Conservation (phyloP, 2,888 invertebrate genomes). For the Zelleria hepariella region DNA sequence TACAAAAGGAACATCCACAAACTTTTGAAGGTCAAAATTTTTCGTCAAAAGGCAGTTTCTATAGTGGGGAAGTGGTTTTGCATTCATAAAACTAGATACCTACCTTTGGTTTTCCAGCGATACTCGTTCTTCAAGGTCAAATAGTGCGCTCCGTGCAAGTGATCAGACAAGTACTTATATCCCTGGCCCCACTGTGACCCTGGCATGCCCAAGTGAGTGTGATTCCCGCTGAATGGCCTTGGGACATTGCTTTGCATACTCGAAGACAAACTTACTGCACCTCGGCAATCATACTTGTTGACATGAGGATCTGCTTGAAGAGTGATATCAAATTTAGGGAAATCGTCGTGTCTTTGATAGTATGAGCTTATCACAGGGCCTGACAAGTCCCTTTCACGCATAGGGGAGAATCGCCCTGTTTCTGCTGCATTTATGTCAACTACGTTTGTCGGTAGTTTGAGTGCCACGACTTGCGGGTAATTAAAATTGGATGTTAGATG, state of each 20-base stretch:
- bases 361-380: slow-evolving; percentile 72
- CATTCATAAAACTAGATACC: slow-evolving; percentile 4
- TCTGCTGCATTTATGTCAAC: slow-evolving; percentile 76
- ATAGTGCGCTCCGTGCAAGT: slow-evolving; percentile 77
- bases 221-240: slow-evolving; percentile 74
- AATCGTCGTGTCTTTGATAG: slow-evolving; percentile 28
- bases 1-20: no score
- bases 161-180: slow-evolving; percentile 78
- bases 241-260: slow-evolving; percentile 85
- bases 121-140: slow-evolving; percentile 67
- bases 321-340: slow-evolving; percentile 42
- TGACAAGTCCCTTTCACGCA: slow-evolving; percentile 75
- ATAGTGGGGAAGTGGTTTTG: no score
- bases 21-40: no score
- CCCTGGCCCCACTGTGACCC: slow-evolving; percentile 80
- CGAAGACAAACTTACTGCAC: slow-evolving; percentile 76
- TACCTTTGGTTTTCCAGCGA: slow-evolving; percentile 48
- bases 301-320: slow-evolving; percentile 69
- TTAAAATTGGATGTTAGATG: slow-evolving; percentile 59
- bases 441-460: slow-evolving; percentile 75
- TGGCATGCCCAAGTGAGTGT: slow-evolving; percentile 82
- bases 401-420: slow-evolving; percentile 75
- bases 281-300: slow-evolving; percentile 78
- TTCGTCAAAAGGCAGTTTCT: no score
- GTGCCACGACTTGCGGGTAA: slow-evolving; percentile 64